These are phyloP conservation scores for Brachyopa scutellaris DNA, from an alignment of 2,888 invertebrate genomes.

Conservation along the genomic window DNA sequence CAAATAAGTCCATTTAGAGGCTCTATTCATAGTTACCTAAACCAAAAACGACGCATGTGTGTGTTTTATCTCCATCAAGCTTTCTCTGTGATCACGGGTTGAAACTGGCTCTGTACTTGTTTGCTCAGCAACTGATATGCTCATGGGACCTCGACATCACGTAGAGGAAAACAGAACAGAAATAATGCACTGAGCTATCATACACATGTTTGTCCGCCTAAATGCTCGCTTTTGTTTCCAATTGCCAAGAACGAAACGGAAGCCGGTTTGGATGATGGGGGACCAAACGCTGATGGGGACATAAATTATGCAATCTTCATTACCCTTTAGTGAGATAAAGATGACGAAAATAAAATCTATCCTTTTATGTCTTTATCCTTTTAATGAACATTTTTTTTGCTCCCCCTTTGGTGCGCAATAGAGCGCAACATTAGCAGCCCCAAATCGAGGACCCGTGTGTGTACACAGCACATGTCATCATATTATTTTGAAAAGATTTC, in stretches of 20 bases:
- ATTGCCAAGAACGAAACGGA: constrained; percentile 51
- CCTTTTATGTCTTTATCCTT: constrained; percentile 73
- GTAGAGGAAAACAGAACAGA: constrained; percentile 12
- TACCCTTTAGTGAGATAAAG: constrained; percentile 76
- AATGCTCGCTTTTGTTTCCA: constrained; percentile 53
- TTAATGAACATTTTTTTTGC: constrained; percentile 71
- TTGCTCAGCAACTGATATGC: constrained; percentile 53
- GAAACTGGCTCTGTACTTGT: constrained; percentile 40
- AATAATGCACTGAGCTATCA: constrained; percentile 47
- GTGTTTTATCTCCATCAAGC: constrained; percentile 30
- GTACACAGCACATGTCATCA: constrained; percentile 68
- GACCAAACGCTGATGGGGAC: constrained; percentile 72
- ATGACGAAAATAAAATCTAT: constrained; percentile 70
- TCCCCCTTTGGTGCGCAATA: constrained; percentile 32
- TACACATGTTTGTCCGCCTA: constrained; percentile 33
- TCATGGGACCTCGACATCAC: constrained; percentile 58
- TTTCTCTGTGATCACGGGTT: constrained; percentile 12
- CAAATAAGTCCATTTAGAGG: constrained; percentile 63
- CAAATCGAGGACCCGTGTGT: constrained; percentile 70
- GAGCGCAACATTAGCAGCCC: constrained; percentile 71
- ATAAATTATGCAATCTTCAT: constrained; percentile 81
- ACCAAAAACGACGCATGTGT: constrained; percentile 26
- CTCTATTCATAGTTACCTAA: constrained; percentile 18
- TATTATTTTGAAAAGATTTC: constrained; percentile 72
- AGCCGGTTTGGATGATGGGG: not conserved